These are phyloP conservation scores for Chymomyza amoena DNA, from an alignment of 2,888 invertebrate species.

Conservation along the genomic window DNA sequence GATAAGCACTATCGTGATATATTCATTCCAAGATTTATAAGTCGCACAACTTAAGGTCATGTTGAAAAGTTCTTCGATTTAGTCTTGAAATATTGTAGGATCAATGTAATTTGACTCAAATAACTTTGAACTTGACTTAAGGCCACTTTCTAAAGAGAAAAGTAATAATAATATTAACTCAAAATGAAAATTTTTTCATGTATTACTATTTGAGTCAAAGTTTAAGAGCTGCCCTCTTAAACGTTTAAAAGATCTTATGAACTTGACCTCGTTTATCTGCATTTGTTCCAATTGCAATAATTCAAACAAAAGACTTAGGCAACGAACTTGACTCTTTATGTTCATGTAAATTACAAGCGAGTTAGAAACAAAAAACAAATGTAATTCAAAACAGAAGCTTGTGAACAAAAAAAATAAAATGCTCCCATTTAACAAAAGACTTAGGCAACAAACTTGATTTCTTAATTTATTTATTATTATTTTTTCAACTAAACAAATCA, in stretches of 20 bases:
- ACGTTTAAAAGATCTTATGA: neutral
- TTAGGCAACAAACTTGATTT: slow-evolving; percentile 42
- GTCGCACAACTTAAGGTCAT: no score
- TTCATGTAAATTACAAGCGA: slow-evolving; percentile 15
- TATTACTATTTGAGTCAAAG: neutral
- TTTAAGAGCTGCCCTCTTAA: neutral
- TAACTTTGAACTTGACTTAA: no score
- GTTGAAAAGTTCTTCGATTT: no score
- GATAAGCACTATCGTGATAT: no score
- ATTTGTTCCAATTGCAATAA: neutral
- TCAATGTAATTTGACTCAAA: no score
- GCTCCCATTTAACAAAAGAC: slow-evolving; percentile 37
- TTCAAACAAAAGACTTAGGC: slow-evolving; percentile 28
- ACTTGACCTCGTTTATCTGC: neutral
- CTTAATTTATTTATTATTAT: neutral
- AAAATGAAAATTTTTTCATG: neutral
- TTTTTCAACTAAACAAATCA: neutral
- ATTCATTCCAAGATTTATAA: no score
- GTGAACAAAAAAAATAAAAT: neutral
- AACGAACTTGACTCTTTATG: slow-evolving; percentile 15
- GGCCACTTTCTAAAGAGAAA: neutral
- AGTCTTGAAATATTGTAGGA: no score
- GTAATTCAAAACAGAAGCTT: slow-evolving; percentile 7
- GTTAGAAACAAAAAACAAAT: slow-evolving; percentile 3
- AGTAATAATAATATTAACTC: slow-evolving; percentile 9